Conservation (phyloP, 2,797 vertebrate species). For the Martes flavigula region DNA sequence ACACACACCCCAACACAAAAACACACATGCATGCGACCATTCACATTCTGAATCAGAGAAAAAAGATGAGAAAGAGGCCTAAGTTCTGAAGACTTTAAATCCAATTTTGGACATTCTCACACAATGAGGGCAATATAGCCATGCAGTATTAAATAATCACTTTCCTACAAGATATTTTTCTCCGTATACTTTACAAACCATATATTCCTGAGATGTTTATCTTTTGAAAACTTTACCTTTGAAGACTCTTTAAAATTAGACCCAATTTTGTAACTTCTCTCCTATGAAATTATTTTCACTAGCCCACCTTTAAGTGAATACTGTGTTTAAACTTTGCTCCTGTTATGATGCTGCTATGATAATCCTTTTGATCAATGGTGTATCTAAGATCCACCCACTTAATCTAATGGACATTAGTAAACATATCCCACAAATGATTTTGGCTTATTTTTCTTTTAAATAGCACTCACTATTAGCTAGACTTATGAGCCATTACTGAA, state of each 20-base stretch:
- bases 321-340: constrained; percentile 29
- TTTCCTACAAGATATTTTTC: background rate
- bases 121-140: background rate
- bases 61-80: background rate
- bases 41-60: constrained; percentile 26
- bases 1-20: background rate
- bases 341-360: background rate
- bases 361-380: constrained; percentile 31
- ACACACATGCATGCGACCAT: background rate
- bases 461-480: constrained; percentile 71
- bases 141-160: constrained; percentile 9
- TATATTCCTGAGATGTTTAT: background rate
- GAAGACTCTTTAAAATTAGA: constrained; percentile 48
- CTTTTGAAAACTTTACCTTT: background rate
- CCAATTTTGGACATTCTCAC: background rate
- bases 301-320: background rate
- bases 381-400: constrained; percentile 23
- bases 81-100: constrained; percentile 5
- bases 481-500: constrained; percentile 76
- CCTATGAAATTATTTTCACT: constrained; percentile 32
- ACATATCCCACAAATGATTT: background rate
- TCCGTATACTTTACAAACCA: constrained; percentile 14
- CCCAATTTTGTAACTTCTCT: constrained; percentile 8
- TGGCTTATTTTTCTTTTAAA: constrained; percentile 24
- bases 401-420: constrained; percentile 26